Evolutionary conservation across 2,888 invertebrate species (phyloP).

Genomic region (Apotomis capreana): DNA sequence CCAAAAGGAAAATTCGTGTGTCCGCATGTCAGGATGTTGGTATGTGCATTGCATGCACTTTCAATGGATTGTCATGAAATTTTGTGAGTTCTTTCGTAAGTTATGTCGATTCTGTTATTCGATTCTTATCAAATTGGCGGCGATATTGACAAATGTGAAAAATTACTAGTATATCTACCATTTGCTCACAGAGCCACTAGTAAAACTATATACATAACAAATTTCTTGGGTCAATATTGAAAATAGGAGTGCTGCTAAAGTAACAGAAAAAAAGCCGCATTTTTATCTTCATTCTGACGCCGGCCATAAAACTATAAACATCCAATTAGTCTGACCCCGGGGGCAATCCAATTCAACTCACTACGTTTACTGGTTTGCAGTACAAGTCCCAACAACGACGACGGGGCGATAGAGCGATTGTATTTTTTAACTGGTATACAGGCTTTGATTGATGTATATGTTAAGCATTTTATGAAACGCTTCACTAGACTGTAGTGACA

Average conservation of each 20-base stretch:
- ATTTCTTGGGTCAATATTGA: neutral
- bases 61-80: too few species aligned
- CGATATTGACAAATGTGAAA: too few species aligned
- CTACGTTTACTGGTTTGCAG: constrained; percentile 38
- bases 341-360: constrained; percentile 47
- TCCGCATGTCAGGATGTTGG: too few species aligned
- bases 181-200: too few species aligned
- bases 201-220: neutral
- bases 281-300: constrained; percentile 24
- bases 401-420: constrained; percentile 29
- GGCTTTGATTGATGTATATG: constrained; percentile 14
- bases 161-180: too few species aligned
- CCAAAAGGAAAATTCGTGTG: too few species aligned
- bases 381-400: constrained; percentile 23
- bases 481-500: neutral
- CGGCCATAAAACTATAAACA: constrained; percentile 34
- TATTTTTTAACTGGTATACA: neutral
- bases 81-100: too few species aligned
- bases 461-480: neutral
- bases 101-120: too few species aligned
- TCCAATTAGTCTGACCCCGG: constrained; percentile 46
- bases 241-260: too few species aligned
- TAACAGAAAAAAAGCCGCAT: neutral
- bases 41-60: too few species aligned
- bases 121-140: too few species aligned